A percentile compares a stretch with the other conserved stretches of the same genome.
These are phyloP conservation scores for Dasypus novemcinctus DNA, from an alignment of 2,113 vertebrate genomes.

Conservation along the genomic window DNA sequence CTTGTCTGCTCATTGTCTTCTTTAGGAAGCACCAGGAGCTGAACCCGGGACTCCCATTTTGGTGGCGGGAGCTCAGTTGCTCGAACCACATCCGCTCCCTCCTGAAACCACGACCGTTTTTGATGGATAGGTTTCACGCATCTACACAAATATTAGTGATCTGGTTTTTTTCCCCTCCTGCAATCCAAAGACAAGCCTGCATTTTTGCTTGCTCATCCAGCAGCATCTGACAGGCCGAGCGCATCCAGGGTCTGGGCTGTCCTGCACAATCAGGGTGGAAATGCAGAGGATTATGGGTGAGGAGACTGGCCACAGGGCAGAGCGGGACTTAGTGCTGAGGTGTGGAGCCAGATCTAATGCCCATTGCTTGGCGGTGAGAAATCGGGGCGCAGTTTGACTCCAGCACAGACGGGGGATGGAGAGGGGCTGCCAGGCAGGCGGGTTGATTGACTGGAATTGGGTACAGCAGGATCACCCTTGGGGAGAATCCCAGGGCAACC, in stretches of 20 bases:
- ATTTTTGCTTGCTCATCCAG: accelerated
- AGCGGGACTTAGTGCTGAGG: not conserved
- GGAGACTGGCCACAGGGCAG: not conserved
- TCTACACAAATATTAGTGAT: not conserved
- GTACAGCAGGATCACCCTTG: no score
- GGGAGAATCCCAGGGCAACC: not conserved
- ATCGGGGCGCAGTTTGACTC: not conserved
- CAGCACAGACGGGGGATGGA: not conserved
- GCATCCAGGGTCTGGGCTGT: accelerated
- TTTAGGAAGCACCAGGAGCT: no score
- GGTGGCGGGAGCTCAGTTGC: no score
- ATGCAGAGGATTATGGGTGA: accelerated
- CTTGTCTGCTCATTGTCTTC: no score
- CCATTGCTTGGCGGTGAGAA: not conserved
- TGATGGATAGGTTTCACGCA: not conserved
- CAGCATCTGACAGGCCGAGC: no score
- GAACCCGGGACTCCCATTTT: no score
- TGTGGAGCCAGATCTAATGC: not conserved
- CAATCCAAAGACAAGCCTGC: accelerated
- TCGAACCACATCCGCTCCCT: no score
- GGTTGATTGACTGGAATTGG: not conserved
- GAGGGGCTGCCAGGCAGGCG: not conserved
- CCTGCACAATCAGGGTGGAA: not conserved
- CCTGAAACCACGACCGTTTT: not conserved
- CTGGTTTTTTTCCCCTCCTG: not conserved